Conservation (phyloP, 2,113 vertebrate species). For the Lophochroa leadbeateri region DNA sequence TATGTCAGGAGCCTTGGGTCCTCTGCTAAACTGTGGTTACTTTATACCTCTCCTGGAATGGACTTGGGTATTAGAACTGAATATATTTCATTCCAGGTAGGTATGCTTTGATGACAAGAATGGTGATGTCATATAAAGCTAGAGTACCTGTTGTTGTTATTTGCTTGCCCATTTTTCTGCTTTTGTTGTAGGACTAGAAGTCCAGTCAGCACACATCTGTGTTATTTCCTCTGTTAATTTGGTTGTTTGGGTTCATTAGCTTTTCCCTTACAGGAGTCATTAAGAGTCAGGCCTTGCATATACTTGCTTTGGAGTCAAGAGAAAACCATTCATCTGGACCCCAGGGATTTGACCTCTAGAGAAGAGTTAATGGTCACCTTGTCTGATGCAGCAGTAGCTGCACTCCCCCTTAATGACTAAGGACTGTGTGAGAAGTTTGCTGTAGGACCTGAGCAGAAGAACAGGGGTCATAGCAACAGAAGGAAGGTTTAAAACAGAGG, state of each 20-base stretch:
- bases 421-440: not conserved
- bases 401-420: not conserved
- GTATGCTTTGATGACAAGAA: not conserved
- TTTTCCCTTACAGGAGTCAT: not conserved
- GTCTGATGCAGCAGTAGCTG: not conserved
- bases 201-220: not conserved
- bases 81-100: not conserved
- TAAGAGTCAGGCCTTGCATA: not conserved
- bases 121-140: not conserved
- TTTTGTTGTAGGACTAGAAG: not conserved
- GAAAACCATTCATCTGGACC: not conserved
- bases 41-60: not conserved
- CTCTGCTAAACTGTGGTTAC: not conserved
- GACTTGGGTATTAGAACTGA: not conserved
- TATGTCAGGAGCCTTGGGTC: not conserved
- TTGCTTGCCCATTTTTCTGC: not conserved
- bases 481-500: not conserved
- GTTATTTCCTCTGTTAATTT: conserved; percentile 3
- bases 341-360: not conserved
- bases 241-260: not conserved
- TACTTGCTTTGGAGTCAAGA: not conserved
- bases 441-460: not conserved
- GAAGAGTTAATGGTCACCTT: not conserved
- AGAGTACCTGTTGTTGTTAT: not conserved
- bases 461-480: not conserved